Evolutionary conservation across 2,113 vertebrate genomes (phyloP).

Genomic region (Atherinomorus stipes): DNA sequence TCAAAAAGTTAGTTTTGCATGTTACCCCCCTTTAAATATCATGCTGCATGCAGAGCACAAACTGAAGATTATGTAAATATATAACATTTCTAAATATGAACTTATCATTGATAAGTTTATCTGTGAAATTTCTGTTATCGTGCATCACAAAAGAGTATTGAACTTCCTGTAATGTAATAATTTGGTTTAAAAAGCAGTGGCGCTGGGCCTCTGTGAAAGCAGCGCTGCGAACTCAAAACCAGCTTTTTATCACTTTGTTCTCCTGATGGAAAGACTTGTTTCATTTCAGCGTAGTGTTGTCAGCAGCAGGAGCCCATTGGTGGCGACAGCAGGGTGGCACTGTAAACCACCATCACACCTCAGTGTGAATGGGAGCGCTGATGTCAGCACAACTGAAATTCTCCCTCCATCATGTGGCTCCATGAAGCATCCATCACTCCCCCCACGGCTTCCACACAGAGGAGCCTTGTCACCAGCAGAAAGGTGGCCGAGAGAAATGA

Average conservation of each 20-base stretch:
- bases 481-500: conserved; percentile 47
- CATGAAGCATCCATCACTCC: conserved; percentile 79
- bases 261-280: conserved; percentile 27
- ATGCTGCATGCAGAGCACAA: too few species aligned
- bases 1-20: too few species aligned
- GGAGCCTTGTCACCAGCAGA: conserved; percentile 37
- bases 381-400: conserved; percentile 82
- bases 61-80: too few species aligned
- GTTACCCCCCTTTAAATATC: too few species aligned
- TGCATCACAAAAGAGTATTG: too few species aligned
- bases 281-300: conserved; percentile 35
- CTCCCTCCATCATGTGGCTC: conserved; percentile 79
- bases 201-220: neutral
- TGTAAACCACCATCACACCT: conserved; percentile 81
- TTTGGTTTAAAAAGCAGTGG: neutral
- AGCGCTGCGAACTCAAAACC: neutral
- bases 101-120: too few species aligned
- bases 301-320: conserved; percentile 37
- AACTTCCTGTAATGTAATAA: neutral
- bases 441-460: conserved; percentile 58
- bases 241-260: conserved; percentile 23
- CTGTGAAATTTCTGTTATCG: too few species aligned
- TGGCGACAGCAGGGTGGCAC: conserved; percentile 65
- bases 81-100: too few species aligned
- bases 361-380: conserved; percentile 74